Evolutionary conservation across 2,113 vertebrate species (phyloP).

Genomic region (Globicephala melas): DNA sequence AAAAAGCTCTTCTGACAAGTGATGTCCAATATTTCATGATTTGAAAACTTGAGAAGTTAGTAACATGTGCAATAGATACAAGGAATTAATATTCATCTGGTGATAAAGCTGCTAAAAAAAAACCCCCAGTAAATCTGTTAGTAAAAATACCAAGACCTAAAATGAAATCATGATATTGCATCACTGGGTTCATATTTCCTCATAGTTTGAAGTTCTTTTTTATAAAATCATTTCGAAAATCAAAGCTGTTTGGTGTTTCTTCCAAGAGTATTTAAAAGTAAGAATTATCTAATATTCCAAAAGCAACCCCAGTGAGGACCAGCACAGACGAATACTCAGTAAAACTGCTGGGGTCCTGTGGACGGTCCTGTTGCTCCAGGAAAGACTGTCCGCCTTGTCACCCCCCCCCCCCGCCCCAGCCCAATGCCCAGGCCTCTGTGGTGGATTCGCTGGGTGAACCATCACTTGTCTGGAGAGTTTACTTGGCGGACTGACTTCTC

Average conservation of each 20-base stretch:
- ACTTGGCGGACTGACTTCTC: not conserved
- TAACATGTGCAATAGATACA: not conserved
- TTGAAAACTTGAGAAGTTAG: not conserved
- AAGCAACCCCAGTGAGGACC: not conserved
- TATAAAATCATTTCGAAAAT: not conserved
- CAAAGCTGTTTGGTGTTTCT: not conserved
- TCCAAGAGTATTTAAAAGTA: conserved; percentile 1
- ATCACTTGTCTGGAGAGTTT: not conserved
- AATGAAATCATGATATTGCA: not conserved
- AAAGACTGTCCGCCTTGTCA: not conserved
- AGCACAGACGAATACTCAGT: not conserved
- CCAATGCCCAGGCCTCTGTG: rapidly evolving
- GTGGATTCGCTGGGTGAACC: not conserved
- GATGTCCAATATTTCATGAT: not conserved
- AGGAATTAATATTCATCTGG: not conserved
- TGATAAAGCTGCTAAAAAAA: not conserved
- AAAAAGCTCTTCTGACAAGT: not conserved
- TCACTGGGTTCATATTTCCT: not conserved
- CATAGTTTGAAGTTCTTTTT: not conserved
- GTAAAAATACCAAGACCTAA: not conserved
- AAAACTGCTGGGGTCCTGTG: not conserved
- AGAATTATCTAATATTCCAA: not conserved
- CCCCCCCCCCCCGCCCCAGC: rapidly evolving
- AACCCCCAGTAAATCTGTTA: not conserved
- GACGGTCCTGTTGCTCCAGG: too few species aligned